These are phyloP conservation scores for Phalacrocorax aristotelis DNA, from an alignment of 2,113 vertebrate genomes.

Conservation along the genomic window DNA sequence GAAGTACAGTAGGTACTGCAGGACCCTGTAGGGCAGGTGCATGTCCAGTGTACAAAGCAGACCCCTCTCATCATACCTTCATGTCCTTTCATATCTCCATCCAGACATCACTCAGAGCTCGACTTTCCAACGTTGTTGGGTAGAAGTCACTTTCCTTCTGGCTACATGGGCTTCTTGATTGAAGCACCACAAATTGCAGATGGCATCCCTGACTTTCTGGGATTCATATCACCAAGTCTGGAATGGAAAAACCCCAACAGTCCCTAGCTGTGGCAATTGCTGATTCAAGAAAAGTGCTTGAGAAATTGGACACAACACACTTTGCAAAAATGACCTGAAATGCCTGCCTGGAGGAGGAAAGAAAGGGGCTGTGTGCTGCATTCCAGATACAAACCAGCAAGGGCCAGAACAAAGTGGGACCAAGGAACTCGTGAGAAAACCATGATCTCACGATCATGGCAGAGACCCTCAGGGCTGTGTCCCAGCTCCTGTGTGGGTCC, in stretches of 20 bases:
- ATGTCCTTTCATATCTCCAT: neutral
- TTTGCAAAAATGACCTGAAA: neutral
- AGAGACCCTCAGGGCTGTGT: neutral
- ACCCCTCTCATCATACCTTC: neutral
- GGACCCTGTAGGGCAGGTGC: neutral
- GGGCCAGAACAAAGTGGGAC: neutral
- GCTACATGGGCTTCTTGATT: neutral
- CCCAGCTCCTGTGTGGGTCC: neutral
- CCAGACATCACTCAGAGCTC: neutral
- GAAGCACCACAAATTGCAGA: neutral
- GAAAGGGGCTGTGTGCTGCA: neutral
- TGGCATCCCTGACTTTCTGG: neutral
- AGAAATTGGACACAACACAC: neutral
- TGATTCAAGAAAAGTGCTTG: neutral
- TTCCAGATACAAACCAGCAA: neutral
- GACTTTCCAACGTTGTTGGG: neutral
- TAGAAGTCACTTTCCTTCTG: neutral
- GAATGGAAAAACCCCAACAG: neutral
- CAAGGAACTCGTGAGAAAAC: neutral
- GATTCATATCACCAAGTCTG: neutral
- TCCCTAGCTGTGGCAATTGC: neutral
- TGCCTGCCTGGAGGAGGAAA: neutral
- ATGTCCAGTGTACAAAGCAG: neutral
- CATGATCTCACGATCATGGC: neutral
- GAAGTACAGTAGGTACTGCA: neutral